These are phyloP conservation scores for Numenius phaeopus DNA, from an alignment of 2,797 vertebrate genomes.

Conservation along the genomic window DNA sequence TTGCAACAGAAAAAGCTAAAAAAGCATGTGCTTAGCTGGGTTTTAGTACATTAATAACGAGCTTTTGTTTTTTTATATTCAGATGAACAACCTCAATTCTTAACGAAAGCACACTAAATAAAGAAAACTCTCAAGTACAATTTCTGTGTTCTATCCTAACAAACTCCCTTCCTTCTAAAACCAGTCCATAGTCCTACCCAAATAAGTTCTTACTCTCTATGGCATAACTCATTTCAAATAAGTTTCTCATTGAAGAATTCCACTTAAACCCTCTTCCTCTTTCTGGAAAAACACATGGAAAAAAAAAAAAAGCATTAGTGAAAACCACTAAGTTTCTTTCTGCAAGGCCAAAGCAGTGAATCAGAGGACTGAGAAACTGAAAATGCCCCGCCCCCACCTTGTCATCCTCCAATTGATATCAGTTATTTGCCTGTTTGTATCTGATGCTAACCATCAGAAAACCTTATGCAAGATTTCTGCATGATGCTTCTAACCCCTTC, in stretches of 20 bases:
- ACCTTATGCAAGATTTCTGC: not conserved
- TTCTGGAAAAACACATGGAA: not conserved
- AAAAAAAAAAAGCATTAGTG: not conserved
- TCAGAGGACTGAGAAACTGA: not conserved
- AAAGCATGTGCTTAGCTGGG: not conserved
- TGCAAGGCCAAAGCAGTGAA: not conserved
- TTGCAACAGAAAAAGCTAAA: not conserved
- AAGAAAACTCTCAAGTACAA: not conserved
- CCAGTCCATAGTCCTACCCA: not conserved
- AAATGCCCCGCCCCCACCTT: not conserved
- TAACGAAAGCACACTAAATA: not conserved
- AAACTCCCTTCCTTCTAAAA: not conserved
- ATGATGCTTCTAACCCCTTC: not conserved
- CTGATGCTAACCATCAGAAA: not conserved
- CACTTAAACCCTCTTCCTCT: not conserved
- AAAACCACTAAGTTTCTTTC: not conserved
- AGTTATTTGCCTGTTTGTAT: not conserved
- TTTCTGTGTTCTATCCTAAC: not conserved
- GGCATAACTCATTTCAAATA: not conserved
- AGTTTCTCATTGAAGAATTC: not conserved
- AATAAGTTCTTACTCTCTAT: not conserved
- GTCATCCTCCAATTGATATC: rapidly evolving
- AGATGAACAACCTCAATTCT: not conserved
- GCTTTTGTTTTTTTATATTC: not conserved
- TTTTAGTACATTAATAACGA: not conserved